Percentiles rank a stretch among this genome's conserved stretches.
Evolutionary conservation across 1,140 invertebrate genomes (phyloP).

Genomic region (Zaprionus ornatus): DNA sequence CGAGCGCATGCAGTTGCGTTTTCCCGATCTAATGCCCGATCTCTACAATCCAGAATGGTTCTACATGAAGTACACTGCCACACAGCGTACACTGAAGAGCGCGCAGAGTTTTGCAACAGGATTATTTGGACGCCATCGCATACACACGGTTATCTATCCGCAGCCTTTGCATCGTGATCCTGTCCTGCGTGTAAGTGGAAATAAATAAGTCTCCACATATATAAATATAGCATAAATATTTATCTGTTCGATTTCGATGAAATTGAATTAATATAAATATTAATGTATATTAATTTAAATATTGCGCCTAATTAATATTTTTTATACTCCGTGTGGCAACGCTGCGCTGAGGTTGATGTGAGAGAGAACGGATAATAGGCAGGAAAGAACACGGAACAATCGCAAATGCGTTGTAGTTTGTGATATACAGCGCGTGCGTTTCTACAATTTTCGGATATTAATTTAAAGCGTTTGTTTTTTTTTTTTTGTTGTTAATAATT

Average conservation of each 20-base stretch:
- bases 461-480: constrained; percentile 24
- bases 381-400: constrained; percentile 1
- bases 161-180: constrained; percentile 87
- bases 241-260: neutral
- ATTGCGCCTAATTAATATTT: neutral
- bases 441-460: constrained; percentile 15
- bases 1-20: constrained; percentile 87
- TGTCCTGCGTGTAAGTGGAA: constrained; percentile 87
- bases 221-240: neutral
- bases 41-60: constrained; percentile 86
- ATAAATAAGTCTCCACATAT: neutral
- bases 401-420: constrained; percentile 44
- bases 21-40: constrained; percentile 86
- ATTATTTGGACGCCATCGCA: constrained; percentile 88
- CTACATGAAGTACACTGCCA: constrained; percentile 90
- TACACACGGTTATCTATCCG: constrained; percentile 87
- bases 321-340: constrained; percentile 13
- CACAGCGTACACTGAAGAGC: constrained; percentile 89
- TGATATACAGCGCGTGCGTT: constrained; percentile 28
- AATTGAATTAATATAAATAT: neutral
- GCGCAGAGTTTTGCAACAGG: constrained; percentile 89
- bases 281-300: neutral
- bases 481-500: constrained; percentile 16
- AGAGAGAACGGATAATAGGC: neutral
- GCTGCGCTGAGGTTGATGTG: neutral